Evolutionary conservation across 2,888 invertebrate genomes (phyloP), one percentile per base, ranked within the genome.

Genomic region (Aelia acuminata): DNA sequence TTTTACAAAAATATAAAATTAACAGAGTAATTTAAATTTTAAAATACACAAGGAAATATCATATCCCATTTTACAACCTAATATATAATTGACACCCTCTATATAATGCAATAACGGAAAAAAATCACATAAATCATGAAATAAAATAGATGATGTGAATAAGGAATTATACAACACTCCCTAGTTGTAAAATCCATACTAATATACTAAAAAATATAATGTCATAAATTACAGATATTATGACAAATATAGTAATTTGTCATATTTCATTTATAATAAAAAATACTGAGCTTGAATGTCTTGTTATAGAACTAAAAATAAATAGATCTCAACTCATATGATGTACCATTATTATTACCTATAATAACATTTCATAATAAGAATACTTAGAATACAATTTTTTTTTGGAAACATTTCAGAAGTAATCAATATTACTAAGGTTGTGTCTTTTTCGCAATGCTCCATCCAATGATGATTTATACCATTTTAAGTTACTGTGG

Each of bases 1-100:
- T 35, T 70, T 70, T 70, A 31, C 26, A 57, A 26, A 57, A 57
- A 26, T 70, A 70, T 35, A 70, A 70, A 70, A 70, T 70, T 70
- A 70, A 70, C 31, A 35, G 35, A 7, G 35, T 18, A 35, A 31
- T 35, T 70, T 3, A 70, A 70, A 70, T 70, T 2, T 35, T 26
- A 15, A n/a, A n/a, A n/a, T n/a, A n/a, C n/a, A n/a, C n/a, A n/a
- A n/a, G n/a, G n/a, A n/a, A n/a, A n/a, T 15, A 57, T n/a, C 4
- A 57, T 10, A 57, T 53, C 4, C 26, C 15, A 13, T 57, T 11
- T 57, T 57, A 57, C 5, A 26, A 3, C 26, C 3, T 8, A 57
- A 57, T 57, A 57, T 26, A 20, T 26, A 57, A 57, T 57, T 57
- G 57, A 57, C 57, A 26, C 3, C 26, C 57, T 15, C 57, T 15